Base-by-base conservation (phyloP, 2,797 vertebrate genomes). In the Hylomyscus alleni region DNA sequence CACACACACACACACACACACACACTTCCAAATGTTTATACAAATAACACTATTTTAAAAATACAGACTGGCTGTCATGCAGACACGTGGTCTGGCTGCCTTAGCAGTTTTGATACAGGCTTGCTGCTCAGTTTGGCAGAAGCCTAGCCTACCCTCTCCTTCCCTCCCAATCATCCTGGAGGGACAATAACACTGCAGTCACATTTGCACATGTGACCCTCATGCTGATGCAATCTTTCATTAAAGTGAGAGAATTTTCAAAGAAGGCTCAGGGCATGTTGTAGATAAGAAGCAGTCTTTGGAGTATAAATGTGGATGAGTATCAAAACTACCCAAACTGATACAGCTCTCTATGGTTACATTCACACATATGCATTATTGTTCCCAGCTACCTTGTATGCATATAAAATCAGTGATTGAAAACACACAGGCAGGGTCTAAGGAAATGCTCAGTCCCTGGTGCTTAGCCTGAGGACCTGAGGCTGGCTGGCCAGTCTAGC, bases 41-140 rank as follows among this genome's bases (percentile, higher is more conserved):
- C 94, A 92, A 95, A 84, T 75, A 84, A 80, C 40, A 75, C 29
- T 83, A 84, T 85, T 95, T 80, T 58, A 20, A 95, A 90, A 89
- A 89, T 40, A 93, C 13, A 94, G 76, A 86, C 78, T 60, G 6
- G 78, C 83, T 62, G 58, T 73, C 83, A 77, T 40, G 47, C 0
- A 2, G 60, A 87, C 69, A 56, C 88, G 87, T 91, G 85, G 83
- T 60, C 85, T 89, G 88, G 54, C 80, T 60, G 62, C 22, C 15
- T 67, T 19, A 0, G 19, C 77, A n/a, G 24, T 47, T 90, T 37
- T 8, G 31, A 86, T 22, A n/a, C 37, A 19, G 5, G 22, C 88
- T 65, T 20, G 26, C 76, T 12, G 47, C 84, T 22, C 80, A 62
- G 11, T 56, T 82, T 40, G 81, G 54, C 13, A 4, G 34, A 65